Conservation (phyloP, 1,140 invertebrate genomes). For the Drosophila ohnishii region DNA sequence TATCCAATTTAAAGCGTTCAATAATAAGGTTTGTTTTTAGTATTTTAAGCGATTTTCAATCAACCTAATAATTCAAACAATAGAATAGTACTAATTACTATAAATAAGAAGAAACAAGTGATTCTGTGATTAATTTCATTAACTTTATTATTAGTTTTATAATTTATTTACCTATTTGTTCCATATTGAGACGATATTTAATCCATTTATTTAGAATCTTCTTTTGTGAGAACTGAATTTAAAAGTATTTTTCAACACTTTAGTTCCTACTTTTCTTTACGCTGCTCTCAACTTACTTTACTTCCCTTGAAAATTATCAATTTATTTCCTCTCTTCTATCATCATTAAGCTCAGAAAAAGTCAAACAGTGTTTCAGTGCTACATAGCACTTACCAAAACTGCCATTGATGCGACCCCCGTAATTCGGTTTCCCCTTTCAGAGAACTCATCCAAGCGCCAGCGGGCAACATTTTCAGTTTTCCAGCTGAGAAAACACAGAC, state of each 20-base stretch:
- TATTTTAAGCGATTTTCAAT: not conserved
- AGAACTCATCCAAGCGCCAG: constrained; percentile 44
- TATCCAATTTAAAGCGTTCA: constrained; percentile 12
- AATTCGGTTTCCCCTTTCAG: constrained; percentile 42
- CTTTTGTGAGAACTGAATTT: not conserved
- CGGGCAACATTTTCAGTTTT: constrained; percentile 63
- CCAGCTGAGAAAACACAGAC: constrained; percentile 57
- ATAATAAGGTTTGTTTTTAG: not conserved
- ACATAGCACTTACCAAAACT: constrained; percentile 28
- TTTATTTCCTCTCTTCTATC: constrained; percentile 7
- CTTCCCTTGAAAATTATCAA: not conserved
- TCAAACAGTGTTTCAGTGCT: not conserved
- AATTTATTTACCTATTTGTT: too few species aligned
- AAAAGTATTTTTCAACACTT: too few species aligned
- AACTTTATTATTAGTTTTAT: too few species aligned
- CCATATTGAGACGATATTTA: too few species aligned
- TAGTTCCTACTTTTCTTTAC: not conserved
- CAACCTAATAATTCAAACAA: not conserved
- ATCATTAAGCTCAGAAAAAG: constrained; percentile 32
- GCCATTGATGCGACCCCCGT: constrained; percentile 39
- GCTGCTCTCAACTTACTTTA: not conserved
- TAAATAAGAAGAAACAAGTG: not conserved
- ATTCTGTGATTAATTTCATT: too few species aligned
- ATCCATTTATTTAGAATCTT: too few species aligned
- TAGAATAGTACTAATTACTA: not conserved